A percentile compares a stretch with the other conserved stretches of the same genome.
Conservation (phyloP, 1,140 invertebrate species). For the Dendroctonus ponderosae region DNA sequence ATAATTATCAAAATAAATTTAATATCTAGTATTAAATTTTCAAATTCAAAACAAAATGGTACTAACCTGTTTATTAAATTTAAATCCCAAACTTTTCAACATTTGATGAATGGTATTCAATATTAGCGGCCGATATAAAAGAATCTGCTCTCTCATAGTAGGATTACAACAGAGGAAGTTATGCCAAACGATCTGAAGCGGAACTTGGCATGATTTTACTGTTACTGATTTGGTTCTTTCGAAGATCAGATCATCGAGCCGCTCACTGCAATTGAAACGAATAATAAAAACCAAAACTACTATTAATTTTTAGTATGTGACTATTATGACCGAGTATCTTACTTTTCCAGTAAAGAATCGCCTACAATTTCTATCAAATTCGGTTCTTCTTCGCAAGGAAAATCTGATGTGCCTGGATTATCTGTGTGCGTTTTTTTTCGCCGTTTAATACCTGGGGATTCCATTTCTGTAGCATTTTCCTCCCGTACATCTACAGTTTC, state of each 20-base stretch:
- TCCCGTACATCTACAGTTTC: conserved; percentile 14
- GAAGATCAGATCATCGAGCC: conserved; percentile 46
- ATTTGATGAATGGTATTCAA: conserved; percentile 56
- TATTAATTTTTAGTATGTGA: no score
- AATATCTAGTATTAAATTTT: conserved; percentile 8
- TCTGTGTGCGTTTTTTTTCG: conserved; percentile 7
- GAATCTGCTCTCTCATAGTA: conserved; percentile 53
- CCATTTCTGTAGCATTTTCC: conserved; percentile 18
- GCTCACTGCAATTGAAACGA: conserved; percentile 49
- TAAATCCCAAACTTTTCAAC: conserved; percentile 53
- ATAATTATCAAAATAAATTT: no score
- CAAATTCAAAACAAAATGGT: conserved; percentile 10
- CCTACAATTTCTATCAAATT: conserved; percentile 27
- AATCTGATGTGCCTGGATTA: background rate
- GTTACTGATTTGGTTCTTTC: conserved; percentile 45
- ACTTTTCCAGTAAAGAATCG: conserved; percentile 30
- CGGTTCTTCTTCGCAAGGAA: background rate
- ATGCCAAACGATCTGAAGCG: conserved; percentile 58
- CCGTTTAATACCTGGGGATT: conserved; percentile 25
- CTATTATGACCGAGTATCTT: background rate
- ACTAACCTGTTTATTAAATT: conserved; percentile 58
- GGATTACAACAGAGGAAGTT: conserved; percentile 55
- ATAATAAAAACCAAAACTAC: background rate
- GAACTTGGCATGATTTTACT: conserved; percentile 51
- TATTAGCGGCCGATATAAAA: conserved; percentile 58